Percentiles rank a stretch among this genome's conserved stretches.
Conservation (phyloP, 2,113 vertebrate genomes). For the Poecilia latipinna region DNA sequence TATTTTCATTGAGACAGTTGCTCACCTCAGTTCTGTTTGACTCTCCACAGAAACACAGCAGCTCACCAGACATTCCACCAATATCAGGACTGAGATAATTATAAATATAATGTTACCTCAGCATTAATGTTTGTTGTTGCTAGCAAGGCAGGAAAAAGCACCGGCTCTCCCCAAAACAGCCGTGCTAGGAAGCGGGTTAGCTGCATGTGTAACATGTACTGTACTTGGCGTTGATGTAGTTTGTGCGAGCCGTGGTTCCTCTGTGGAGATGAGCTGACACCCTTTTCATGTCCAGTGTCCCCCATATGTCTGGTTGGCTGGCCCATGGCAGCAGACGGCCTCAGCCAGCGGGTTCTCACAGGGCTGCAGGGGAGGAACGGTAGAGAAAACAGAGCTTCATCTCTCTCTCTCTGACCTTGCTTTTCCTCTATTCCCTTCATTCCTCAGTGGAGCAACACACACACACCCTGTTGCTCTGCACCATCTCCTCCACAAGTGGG, state of each 20-base stretch:
- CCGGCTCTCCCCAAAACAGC: neutral
- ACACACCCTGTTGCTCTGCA: conserved; percentile 12
- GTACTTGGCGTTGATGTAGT: too few relatives aligned
- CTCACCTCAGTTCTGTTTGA: neutral
- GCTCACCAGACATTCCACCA: conserved; percentile 27
- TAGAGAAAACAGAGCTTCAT: conserved; percentile 34
- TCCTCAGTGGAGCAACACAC: neutral
- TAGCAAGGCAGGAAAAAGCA: neutral
- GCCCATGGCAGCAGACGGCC: conserved; percentile 63
- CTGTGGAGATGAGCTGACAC: conserved; percentile 22
- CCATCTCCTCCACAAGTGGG: conserved; percentile 66
- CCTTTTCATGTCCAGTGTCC: conserved; percentile 35
- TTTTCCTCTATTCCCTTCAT: conserved; percentile 21
- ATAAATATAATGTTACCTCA: conserved; percentile 4
- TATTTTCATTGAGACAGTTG: neutral
- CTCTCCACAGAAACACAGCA: conserved; percentile 10
- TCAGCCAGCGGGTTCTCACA: conserved; percentile 51
- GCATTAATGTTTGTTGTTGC: neutral
- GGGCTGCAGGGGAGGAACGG: conserved; percentile 41
- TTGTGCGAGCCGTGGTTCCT: neutral
- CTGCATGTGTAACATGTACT: neutral
- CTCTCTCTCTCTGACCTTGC: conserved; percentile 37
- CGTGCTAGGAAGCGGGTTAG: neutral
- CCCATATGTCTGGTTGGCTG: conserved; percentile 77
- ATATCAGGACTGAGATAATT: conserved; percentile 14